phyloP scores from a whole-genome alignment of 2,888 invertebrate genomes.

The Melinopterus prodromus region DNA sequence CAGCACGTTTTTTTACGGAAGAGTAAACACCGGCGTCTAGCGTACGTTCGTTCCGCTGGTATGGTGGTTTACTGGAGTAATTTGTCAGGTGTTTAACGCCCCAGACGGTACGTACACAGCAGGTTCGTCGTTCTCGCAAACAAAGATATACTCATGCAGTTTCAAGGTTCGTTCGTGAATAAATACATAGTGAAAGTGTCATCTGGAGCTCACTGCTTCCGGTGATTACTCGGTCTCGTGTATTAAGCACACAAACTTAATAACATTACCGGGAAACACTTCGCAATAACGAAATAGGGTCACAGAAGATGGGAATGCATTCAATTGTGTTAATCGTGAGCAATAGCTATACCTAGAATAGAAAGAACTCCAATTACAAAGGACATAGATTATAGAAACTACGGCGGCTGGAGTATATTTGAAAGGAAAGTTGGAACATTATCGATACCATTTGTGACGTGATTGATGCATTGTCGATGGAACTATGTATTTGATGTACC shows the following conservation, averaged over 20 bases:
- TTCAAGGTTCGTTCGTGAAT: not conserved
- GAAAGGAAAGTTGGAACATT: too few species aligned
- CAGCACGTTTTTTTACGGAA: not conserved
- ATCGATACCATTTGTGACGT: too few species aligned
- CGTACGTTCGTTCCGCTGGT: not conserved
- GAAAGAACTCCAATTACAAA: too few species aligned
- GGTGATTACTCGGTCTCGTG: not conserved
- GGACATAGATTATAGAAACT: too few species aligned
- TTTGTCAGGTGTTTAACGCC: not conserved
- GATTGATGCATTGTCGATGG: too few species aligned
- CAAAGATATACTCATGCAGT: not conserved
- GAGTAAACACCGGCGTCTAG: not conserved
- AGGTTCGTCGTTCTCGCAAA: not conserved
- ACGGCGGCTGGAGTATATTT: too few species aligned
- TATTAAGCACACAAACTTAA: not conserved
- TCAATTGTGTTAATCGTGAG: too few species aligned
- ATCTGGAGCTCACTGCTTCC: not conserved
- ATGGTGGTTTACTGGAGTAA: not conserved
- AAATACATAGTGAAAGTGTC: not conserved
- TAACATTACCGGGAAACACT: too few species aligned
- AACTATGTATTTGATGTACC: too few species aligned
- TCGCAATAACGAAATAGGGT: too few species aligned
- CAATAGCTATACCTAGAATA: too few species aligned
- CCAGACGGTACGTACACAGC: not conserved
- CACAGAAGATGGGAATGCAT: too few species aligned